phyloP scores from a whole-genome alignment of 2,797 vertebrate species.

The Muscicapa striata region DNA sequence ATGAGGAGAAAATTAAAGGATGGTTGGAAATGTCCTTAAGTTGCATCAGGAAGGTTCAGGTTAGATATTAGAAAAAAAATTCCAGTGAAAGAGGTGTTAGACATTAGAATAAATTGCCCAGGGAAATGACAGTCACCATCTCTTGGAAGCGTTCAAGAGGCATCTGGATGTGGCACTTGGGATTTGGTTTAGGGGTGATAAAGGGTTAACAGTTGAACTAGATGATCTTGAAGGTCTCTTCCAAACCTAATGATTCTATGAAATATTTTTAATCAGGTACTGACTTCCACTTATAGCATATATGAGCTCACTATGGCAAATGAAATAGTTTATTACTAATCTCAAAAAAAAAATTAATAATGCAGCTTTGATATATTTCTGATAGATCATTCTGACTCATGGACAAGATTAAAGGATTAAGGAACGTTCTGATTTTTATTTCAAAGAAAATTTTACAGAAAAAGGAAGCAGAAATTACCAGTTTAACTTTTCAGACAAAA shows the following conservation, averaged over 20 bases:
- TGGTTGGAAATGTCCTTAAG: not conserved
- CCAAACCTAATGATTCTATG: not conserved
- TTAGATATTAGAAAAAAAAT: not conserved
- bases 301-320: not conserved
- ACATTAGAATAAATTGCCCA: not conserved
- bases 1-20: not conserved
- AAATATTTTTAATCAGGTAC: not conserved
- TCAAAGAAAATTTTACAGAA: not conserved
- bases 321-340: not conserved
- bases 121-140: not conserved
- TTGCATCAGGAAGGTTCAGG: not conserved
- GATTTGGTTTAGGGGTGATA: not conserved
- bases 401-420: not conserved
- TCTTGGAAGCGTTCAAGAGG: not conserved
- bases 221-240: not conserved
- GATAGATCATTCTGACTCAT: not conserved
- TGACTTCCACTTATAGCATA: not conserved
- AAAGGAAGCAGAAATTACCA: not conserved
- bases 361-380: not conserved
- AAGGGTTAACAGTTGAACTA: not conserved
- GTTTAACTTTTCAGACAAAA: not conserved
- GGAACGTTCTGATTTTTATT: not conserved
- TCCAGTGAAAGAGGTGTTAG: not conserved
- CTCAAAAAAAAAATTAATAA: not conserved
- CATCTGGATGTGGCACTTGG: not conserved